Evolutionary conservation across 2,113 vertebrate species (phyloP).

Genomic region (Pyxicephalus adspersus): DNA sequence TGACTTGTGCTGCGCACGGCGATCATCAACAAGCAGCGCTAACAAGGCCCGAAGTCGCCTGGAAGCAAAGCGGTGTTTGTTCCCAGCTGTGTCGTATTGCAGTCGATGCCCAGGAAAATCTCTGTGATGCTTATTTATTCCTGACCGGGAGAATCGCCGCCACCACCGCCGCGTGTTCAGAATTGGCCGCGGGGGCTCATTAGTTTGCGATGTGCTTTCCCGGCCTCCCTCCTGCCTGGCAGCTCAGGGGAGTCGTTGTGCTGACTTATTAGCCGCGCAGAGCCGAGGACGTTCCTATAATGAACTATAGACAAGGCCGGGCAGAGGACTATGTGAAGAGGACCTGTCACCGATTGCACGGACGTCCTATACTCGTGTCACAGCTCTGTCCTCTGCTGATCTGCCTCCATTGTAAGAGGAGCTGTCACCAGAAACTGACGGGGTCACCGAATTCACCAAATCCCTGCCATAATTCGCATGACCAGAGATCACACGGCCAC

Average conservation of each 20-base stretch:
- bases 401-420: no score
- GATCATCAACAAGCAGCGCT: slow-evolving; percentile 1
- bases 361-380: no score
- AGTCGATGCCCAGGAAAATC: slow-evolving; percentile 18
- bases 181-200: slow-evolving; percentile 28
- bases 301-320: no score
- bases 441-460: no score
- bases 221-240: background rate
- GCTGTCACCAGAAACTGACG: no score
- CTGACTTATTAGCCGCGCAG: background rate
- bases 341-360: no score
- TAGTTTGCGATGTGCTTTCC: slow-evolving; percentile 1
- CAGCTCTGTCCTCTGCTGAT: no score
- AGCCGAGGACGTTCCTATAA: no score
- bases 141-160: slow-evolving; percentile 30
- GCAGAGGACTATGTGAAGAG: no score
- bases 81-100: slow-evolving; percentile 23
- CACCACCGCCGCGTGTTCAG: background rate
- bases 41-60: slow-evolving; percentile 46
- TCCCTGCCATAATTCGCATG: no score
- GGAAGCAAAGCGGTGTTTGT: background rate
- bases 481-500: no score
- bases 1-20: background rate
- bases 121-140: slow-evolving; percentile 35
- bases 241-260: background rate